Conservation (phyloP, 1,140 invertebrate species). For the Proctacanthus coquilletti region DNA sequence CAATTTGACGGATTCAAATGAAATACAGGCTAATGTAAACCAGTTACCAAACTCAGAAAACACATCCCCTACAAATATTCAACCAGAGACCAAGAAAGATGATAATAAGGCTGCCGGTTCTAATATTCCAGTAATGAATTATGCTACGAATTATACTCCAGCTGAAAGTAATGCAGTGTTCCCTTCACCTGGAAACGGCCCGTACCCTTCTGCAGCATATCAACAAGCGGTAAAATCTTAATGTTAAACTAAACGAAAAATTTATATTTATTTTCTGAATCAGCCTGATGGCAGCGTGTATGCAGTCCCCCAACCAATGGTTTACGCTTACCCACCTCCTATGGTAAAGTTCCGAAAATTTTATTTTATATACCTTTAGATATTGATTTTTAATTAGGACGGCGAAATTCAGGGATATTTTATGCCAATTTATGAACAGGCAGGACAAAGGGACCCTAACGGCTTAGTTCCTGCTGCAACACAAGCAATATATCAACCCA, state of each 20-base stretch:
- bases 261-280: background rate
- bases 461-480: conserved; percentile 17
- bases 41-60: too few relatives aligned
- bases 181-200: conserved; percentile 20
- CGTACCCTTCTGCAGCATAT: conserved; percentile 29
- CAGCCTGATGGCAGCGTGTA: conserved; percentile 29
- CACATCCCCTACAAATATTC: too few relatives aligned
- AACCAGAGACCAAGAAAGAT: conserved; percentile 19
- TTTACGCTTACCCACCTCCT: conserved; percentile 25
- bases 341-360: conserved; percentile 10
- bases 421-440: conserved; percentile 29
- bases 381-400: conserved; percentile 16
- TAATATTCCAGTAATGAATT: conserved; percentile 17
- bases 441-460: conserved; percentile 17
- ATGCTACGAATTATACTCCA: conserved; percentile 25
- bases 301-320: conserved; percentile 28
- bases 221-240: conserved; percentile 22
- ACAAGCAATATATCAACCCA: conserved; percentile 23
- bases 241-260: background rate
- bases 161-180: conserved; percentile 26
- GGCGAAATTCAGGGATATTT: conserved; percentile 24
- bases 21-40: too few relatives aligned
- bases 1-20: too few relatives aligned
- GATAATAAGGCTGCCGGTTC: conserved; percentile 16
- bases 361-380: background rate